Evolutionary conservation across 2,797 vertebrate genomes (phyloP), one percentile per base, ranked within the genome.

Genomic region (Falco novaeseelandiae): DNA sequence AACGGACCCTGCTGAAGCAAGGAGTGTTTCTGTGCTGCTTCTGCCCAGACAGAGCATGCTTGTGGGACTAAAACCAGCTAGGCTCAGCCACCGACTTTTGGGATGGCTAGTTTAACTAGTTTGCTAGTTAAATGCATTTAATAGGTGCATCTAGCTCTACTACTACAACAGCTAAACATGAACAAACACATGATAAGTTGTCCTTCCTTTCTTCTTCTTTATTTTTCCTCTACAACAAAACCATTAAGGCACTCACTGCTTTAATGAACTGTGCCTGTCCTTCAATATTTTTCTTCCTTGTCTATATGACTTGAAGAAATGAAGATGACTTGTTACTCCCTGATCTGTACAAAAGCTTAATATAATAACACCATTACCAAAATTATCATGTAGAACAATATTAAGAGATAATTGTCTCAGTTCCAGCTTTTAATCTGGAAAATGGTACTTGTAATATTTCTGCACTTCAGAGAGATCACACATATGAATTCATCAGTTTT

Each of bases 301-400:
- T 65, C 61, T 76, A 1, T 80, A 20, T 42, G 23, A 78, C 69
- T 83, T 61, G 36, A 72, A 93, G 38, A 54, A 83, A 78, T 58
- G 83, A 81, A 83, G 38, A 93, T 23, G 16, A 72, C 70, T 95
- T 81, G 22, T 81, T 91, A 61, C 44, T 88, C 42, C 34, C 34
- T 83, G 83, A 72, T 83, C 49, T 91, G 48, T 44, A 61, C 49
- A 57, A 86, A 94, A 91, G 26, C 32, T 73, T 90, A 83, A 94
- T 78, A 91, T 83, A 91, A 89, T 81, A 78, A 78, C 46, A 79
- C 26, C 38, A 90, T 91, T 94, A 92, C 8, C 12, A 72, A 95
- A 93, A 96, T 80, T 62, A 74, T 77, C 55, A 29, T 71, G 71
- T 84, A 79, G 86, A 94, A 84, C 51, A 72, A 76, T 86, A 72